A percentile compares a stretch with the other conserved stretches of the same genome.
Conservation (phyloP, 2,113 vertebrate species). For the Uria lomvia region DNA sequence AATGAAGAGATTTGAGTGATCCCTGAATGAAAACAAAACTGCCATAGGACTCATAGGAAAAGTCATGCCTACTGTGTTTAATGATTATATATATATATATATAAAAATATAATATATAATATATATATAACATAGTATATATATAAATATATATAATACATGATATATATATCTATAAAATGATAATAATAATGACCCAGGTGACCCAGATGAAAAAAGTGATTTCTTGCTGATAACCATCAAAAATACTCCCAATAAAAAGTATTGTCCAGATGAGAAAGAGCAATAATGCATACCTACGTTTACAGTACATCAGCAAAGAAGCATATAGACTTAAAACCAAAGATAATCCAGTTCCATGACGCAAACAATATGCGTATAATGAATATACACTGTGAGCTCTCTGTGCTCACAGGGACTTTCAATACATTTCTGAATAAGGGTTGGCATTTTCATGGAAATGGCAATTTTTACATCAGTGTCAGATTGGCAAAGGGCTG, state of each 20-base stretch:
- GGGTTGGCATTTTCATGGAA: slow-evolving; percentile 51
- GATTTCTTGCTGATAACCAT: neutral
- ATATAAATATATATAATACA: no score
- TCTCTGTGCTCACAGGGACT: neutral
- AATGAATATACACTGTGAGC: neutral
- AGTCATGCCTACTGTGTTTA: neutral
- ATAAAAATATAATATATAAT: no score
- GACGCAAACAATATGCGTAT: neutral
- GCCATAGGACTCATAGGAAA: neutral
- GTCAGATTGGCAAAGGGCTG: neutral
- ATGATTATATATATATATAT: neutral
- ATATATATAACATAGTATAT: no score
- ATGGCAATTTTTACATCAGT: slow-evolving; percentile 31
- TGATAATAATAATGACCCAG: no score
- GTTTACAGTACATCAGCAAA: neutral
- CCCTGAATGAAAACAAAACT: neutral
- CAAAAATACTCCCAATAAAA: neutral
- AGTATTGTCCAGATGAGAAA: neutral
- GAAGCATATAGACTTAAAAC: neutral
- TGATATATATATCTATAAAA: no score
- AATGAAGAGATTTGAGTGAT: neutral
- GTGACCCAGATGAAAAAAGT: no score
- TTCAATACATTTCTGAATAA: neutral
- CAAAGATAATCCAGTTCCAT: neutral
- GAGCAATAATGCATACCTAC: neutral